Conservation (phyloP, 2,888 invertebrate species). For the Cephus spinipes region DNA sequence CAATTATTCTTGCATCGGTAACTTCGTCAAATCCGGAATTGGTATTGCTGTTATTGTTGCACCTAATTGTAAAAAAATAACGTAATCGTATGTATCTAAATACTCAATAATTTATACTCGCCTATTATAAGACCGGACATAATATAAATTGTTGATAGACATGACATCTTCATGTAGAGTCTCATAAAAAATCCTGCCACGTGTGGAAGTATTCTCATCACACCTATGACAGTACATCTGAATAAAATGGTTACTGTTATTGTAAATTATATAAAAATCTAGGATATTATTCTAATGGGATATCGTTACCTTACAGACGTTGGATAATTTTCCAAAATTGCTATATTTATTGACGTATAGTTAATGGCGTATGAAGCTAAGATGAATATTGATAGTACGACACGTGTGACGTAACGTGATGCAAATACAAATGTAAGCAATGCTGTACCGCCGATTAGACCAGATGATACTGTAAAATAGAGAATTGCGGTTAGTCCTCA, state of each 20-base stretch:
- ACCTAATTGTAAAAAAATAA: constrained; percentile 32
- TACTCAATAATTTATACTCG: constrained; percentile 20
- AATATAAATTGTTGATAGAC: constrained; percentile 34
- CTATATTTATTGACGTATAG: constrained; percentile 36
- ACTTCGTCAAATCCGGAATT: constrained; percentile 43
- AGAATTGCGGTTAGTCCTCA: background rate
- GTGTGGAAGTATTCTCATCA: constrained; percentile 43
- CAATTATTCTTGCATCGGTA: constrained; percentile 43
- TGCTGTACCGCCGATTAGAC: constrained; percentile 38
- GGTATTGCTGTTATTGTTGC: constrained; percentile 34
- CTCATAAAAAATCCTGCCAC: constrained; percentile 36
- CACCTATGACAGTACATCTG: constrained; percentile 46
- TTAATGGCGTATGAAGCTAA: constrained; percentile 42
- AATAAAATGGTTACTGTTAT: constrained; percentile 16
- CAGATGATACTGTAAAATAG: constrained; percentile 37
- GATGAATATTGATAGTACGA: constrained; percentile 34
- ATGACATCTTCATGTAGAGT: constrained; percentile 31
- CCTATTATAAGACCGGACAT: constrained; percentile 37
- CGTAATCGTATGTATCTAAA: background rate
- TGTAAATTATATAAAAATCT: background rate
- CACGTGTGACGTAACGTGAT: constrained; percentile 16
- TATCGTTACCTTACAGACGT: constrained; percentile 44
- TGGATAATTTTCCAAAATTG: constrained; percentile 49
- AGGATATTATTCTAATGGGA: background rate
- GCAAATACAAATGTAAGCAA: constrained; percentile 35